Conservation (phyloP, 2,888 invertebrate genomes). For the Thalpophila matura region DNA sequence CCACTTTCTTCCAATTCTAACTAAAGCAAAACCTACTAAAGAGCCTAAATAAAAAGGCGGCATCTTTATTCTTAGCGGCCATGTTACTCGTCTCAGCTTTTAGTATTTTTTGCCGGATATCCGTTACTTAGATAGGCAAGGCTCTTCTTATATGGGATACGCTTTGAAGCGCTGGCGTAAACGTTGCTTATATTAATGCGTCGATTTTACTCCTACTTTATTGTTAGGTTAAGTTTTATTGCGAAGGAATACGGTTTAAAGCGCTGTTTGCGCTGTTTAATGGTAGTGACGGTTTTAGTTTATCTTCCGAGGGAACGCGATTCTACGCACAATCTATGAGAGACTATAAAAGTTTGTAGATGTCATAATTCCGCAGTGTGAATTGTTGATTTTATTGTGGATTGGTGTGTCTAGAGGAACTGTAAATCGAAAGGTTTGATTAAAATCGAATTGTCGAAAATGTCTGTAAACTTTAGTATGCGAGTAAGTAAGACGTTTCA, state of each 20-base stretch:
- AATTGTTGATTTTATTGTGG: constrained; percentile 21
- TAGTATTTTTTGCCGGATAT: constrained; percentile 61
- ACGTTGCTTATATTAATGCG: constrained; percentile 50
- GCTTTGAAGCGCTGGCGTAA: constrained; percentile 45
- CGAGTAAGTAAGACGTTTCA: too few species aligned
- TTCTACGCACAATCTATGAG: not conserved
- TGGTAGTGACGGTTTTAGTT: constrained; percentile 11
- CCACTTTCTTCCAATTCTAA: not conserved
- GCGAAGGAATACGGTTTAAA: constrained; percentile 30
- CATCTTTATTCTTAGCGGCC: constrained; percentile 49
- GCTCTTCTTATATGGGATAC: constrained; percentile 54
- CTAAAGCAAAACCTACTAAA: constrained; percentile 12
- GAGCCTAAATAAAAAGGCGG: constrained; percentile 33
- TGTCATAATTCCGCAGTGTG: constrained; percentile 26
- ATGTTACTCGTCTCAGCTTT: constrained; percentile 58
- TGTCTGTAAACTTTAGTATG: not conserved
- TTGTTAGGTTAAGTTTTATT: constrained; percentile 46
- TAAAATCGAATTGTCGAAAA: not conserved
- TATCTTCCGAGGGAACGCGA: constrained; percentile 17
- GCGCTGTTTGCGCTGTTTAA: constrained; percentile 19
- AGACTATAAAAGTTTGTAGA: constrained; percentile 25
- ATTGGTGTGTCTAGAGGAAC: not conserved
- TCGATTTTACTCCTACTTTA: constrained; percentile 52
- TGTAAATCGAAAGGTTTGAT: constrained; percentile 11
- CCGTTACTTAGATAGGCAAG: constrained; percentile 61